These are phyloP conservation scores for Microctonus hyperodae DNA, from an alignment of 2,888 invertebrate genomes.

Conservation along the genomic window DNA sequence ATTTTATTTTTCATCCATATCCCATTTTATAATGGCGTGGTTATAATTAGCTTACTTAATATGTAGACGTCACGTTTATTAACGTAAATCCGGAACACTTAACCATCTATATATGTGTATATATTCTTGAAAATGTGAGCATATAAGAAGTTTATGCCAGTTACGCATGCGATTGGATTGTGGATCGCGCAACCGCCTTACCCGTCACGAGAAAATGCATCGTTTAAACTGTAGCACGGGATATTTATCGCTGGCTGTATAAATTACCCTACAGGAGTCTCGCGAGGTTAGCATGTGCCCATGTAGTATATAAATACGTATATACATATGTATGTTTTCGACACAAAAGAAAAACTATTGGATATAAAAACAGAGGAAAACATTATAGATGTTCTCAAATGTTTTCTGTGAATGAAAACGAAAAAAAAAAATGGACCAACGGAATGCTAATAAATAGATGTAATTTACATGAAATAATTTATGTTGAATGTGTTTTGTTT, in stretches of 20 bases:
- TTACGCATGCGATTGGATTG: slow-evolving; percentile 24
- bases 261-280: slow-evolving; percentile 25
- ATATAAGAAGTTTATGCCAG: slow-evolving; percentile 15
- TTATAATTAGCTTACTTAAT: background rate
- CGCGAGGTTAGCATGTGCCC: slow-evolving; percentile 22
- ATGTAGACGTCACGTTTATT: slow-evolving; percentile 7
- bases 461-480: too few species aligned
- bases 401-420: too few species aligned
- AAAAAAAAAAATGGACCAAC: too few species aligned
- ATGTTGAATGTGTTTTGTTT: too few species aligned
- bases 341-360: too few species aligned
- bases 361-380: too few species aligned
- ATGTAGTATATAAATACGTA: too few species aligned
- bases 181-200: slow-evolving; percentile 11
- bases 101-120: too few species aligned
- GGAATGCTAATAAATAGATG: too few species aligned
- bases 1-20: background rate
- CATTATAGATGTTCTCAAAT: too few species aligned
- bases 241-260: slow-evolving; percentile 31
- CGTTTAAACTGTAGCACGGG: slow-evolving; percentile 25
- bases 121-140: background rate
- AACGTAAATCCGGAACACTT: background rate
- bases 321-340: too few species aligned
- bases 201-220: slow-evolving; percentile 26
- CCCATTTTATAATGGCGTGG: background rate